Conservation (phyloP, 35 echinoderm and acorn worm genomes). For the Stichopus chloronotus region DNA sequence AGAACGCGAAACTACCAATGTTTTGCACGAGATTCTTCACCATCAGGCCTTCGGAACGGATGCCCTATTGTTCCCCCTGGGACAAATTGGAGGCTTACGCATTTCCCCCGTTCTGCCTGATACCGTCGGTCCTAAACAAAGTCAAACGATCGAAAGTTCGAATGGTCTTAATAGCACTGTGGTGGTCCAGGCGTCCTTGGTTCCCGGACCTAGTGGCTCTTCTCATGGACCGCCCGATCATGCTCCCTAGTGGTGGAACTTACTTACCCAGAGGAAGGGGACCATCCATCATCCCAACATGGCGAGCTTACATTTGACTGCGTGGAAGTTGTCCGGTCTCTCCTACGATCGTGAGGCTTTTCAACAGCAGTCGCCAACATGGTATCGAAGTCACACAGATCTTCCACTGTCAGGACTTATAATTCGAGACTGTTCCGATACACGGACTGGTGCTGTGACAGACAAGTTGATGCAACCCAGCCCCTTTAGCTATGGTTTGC, state of each 20-base stretch:
- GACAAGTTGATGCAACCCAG: too few relatives aligned
- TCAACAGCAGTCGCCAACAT: too few relatives aligned
- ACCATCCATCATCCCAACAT: not conserved
- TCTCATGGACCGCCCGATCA: not conserved
- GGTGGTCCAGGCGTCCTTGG: not conserved
- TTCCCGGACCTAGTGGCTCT: not conserved
- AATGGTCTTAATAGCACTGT: not conserved
- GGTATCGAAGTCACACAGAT: too few relatives aligned
- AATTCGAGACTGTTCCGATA: too few relatives aligned
- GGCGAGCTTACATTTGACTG: not conserved
- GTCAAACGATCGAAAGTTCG: not conserved
- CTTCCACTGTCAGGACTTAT: too few relatives aligned
- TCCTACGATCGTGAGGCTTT: too few relatives aligned
- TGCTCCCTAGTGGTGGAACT: not conserved
- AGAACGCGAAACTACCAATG: not conserved
- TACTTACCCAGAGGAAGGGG: not conserved
- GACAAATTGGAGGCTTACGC: not conserved
- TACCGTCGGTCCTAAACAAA: not conserved
- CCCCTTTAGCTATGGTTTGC: too few relatives aligned
- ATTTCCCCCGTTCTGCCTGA: not conserved
- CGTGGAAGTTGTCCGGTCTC: not conserved
- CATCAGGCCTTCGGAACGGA: too few relatives aligned
- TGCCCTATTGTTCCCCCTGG: too few relatives aligned
- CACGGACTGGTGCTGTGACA: too few relatives aligned
- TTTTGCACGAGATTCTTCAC: too few relatives aligned